Conservation (phyloP, 1,140 invertebrate species). For the Diorhabda carinulata region DNA sequence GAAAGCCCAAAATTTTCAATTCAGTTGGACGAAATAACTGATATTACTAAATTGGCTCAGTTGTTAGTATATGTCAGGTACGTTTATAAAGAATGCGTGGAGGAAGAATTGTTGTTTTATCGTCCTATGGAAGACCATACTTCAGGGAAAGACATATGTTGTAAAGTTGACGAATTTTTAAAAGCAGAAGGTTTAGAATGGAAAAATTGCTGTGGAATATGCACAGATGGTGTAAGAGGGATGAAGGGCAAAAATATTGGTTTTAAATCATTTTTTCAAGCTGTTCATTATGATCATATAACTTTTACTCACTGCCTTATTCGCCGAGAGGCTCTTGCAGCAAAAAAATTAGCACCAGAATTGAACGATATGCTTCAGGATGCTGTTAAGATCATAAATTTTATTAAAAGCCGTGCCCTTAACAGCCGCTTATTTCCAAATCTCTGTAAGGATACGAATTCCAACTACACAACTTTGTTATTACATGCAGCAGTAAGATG, state of each 20-base stretch:
- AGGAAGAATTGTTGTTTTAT: no score
- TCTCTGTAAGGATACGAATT: slow-evolving; percentile 25
- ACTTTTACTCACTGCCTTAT: slow-evolving; percentile 29
- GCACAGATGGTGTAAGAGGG: slow-evolving; percentile 8
- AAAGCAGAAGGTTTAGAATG: slow-evolving; percentile 16
- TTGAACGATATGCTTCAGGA: slow-evolving; percentile 27
- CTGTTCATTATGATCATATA: slow-evolving; percentile 23
- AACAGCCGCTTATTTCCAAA: slow-evolving; percentile 1
- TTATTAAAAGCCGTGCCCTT: no score
- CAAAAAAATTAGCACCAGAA: slow-evolving; percentile 29
- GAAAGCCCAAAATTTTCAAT: no score
- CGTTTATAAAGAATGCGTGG: no score
- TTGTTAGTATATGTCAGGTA: no score
- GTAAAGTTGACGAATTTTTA: neutral
- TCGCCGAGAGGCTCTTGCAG: slow-evolving; percentile 28
- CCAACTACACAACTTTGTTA: neutral
- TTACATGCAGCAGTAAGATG: no score
- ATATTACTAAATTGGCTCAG: no score
- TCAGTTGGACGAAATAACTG: no score
- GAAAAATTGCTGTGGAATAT: slow-evolving; percentile 27
- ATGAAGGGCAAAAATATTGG: slow-evolving; percentile 34
- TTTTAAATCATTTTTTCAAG: no score
- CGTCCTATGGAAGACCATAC: slow-evolving; percentile 18
- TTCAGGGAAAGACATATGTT: slow-evolving; percentile 28
- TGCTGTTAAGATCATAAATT: slow-evolving; percentile 29